These are phyloP conservation scores for Enteromius anoplus DNA, from an alignment of 2,797 vertebrate species.

Conservation along the genomic window DNA sequence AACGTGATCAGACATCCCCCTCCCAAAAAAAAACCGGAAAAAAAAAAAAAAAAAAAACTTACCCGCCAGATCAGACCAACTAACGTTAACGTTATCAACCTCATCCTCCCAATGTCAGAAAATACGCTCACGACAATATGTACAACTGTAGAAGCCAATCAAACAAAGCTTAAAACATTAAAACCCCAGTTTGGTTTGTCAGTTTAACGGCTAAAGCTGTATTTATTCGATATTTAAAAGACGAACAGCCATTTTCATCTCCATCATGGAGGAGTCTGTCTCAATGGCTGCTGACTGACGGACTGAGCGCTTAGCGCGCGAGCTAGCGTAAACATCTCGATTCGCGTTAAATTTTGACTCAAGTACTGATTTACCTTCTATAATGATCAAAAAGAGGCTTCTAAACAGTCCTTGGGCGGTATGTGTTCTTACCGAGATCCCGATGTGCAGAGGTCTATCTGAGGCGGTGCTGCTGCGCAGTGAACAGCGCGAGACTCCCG, in stretches of 20 bases:
- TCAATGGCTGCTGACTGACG: constrained; percentile 77
- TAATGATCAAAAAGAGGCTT: not conserved
- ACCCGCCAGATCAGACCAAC: constrained; percentile 35
- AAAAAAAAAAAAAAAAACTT: constrained; percentile 27
- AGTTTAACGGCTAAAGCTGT: not conserved
- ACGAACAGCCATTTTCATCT: constrained; percentile 56
- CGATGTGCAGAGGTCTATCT: constrained; percentile 33
- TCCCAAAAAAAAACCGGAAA: not conserved
- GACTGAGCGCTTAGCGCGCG: constrained; percentile 68
- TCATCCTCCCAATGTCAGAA: not conserved
- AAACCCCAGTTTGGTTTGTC: not conserved
- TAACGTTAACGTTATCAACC: not conserved
- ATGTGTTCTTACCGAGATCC: constrained; percentile 50
- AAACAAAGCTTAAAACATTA: not conserved
- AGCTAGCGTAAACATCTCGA: not conserved
- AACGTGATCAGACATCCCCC: constrained; percentile 24
- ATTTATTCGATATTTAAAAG: constrained; percentile 7
- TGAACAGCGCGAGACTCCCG: constrained; percentile 77
- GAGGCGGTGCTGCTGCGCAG: constrained; percentile 72
- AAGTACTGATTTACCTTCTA: not conserved
- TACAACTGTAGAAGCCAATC: not conserved
- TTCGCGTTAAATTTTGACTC: not conserved
- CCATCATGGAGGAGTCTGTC: constrained; percentile 74
- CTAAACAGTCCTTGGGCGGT: too few relatives aligned
- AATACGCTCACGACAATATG: not conserved